phyloP scores from a whole-genome alignment of 2,888 invertebrate genomes.

The Tetragonula carbonaria region DNA sequence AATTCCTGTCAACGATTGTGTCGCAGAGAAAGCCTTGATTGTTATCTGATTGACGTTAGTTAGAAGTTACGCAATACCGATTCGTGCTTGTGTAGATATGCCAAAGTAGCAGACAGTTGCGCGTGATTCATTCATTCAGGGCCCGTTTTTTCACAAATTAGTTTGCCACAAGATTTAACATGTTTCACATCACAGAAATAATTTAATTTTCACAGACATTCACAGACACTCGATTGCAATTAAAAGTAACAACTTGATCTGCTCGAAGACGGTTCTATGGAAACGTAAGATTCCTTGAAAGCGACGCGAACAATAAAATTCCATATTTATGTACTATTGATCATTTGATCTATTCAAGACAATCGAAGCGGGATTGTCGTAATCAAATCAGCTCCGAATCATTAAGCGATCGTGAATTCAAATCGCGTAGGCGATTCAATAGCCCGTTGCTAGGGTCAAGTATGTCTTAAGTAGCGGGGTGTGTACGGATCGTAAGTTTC shows the following conservation, averaged over 20 bases:
- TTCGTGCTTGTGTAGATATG: constrained; percentile 1
- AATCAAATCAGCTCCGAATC: constrained; percentile 26
- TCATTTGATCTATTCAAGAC: not conserved
- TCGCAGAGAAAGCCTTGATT: constrained; percentile 14
- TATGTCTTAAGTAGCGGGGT: constrained; percentile 69
- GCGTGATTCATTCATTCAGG: not conserved
- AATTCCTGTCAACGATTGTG: constrained; percentile 27
- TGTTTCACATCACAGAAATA: not conserved
- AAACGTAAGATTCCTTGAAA: not conserved
- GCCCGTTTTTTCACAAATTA: too few relatives aligned
- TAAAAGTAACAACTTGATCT: not conserved
- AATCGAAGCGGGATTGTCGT: constrained; percentile 5
- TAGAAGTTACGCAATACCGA: not conserved
- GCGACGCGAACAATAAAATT: constrained; percentile 11
- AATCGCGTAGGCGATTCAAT: constrained; percentile 54
- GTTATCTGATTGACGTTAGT: constrained; percentile 19
- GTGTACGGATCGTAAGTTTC: constrained; percentile 69
- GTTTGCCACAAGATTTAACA: not conserved
- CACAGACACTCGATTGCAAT: not conserved
- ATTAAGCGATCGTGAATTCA: constrained; percentile 24
- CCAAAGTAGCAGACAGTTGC: not conserved
- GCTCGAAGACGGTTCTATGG: not conserved
- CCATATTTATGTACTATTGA: not conserved
- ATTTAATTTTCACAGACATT: too few relatives aligned
- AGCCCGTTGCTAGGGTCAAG: constrained; percentile 59